Evolutionary conservation across 2,888 invertebrate species (phyloP).

Genomic region (Acrobasis consociella): DNA sequence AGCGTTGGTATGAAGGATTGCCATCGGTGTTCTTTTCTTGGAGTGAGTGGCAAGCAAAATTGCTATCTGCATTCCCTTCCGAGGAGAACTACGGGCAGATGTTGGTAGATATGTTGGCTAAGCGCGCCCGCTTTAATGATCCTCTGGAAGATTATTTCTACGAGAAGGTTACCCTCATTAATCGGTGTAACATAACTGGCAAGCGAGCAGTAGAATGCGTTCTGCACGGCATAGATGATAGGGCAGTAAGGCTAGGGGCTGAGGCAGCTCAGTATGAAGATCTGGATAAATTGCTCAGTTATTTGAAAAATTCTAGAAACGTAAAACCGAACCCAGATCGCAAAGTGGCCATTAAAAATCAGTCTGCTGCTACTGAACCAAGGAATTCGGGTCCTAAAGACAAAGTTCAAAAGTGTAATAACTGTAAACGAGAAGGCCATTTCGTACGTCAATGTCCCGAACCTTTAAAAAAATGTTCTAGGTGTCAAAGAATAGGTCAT

Average conservation of each 20-base stretch:
- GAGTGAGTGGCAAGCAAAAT: conserved; percentile 7
- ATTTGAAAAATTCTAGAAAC: conserved; percentile 27
- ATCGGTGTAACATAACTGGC: conserved; percentile 6
- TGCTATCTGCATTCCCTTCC: neutral
- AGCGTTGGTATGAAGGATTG: conserved; percentile 27
- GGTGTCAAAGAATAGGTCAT: neutral
- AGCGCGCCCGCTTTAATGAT: neutral
- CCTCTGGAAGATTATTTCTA: neutral
- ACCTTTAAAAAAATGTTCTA: neutral
- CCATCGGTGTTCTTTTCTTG: conserved; percentile 27
- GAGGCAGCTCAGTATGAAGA: conserved; percentile 30
- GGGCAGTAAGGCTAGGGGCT: conserved; percentile 28
- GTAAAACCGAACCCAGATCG: conserved; percentile 9
- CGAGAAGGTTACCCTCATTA: conserved; percentile 5
- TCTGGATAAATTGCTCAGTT: conserved; percentile 29
- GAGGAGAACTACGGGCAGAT: neutral
- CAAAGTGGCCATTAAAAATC: neutral
- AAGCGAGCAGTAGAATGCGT: conserved; percentile 17
- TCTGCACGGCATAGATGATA: conserved; percentile 25
- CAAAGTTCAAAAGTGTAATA: neutral
- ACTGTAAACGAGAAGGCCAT: neutral
- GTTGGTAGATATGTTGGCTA: conserved; percentile 4
- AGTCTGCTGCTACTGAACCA: neutral
- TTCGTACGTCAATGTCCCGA: neutral
- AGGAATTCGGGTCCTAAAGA: neutral